A percentile compares a stretch with the other conserved stretches of the same genome.
phyloP scores from a whole-genome alignment of 1,140 invertebrate genomes.

The Stratiolaelaps scimitus region DNA sequence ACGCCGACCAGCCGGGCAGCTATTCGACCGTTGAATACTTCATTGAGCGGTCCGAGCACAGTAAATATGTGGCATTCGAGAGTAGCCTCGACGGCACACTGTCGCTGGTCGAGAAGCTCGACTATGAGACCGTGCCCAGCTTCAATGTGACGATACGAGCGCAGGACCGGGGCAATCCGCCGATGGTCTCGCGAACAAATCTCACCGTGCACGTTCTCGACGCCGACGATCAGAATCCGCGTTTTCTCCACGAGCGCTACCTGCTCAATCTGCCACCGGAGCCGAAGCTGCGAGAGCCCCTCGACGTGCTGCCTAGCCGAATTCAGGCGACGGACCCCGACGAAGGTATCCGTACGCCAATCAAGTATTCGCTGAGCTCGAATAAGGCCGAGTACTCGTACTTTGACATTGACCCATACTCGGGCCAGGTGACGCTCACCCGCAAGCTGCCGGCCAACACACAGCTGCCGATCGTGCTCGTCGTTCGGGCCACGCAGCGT shows the following conservation, averaged over 20 bases:
- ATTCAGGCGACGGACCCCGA: slow-evolving; percentile 67
- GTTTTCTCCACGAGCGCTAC: slow-evolving; percentile 62
- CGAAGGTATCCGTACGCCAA: slow-evolving; percentile 58
- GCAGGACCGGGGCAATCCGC: slow-evolving; percentile 64
- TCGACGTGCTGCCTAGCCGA: slow-evolving; percentile 49
- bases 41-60: slow-evolving; percentile 52
- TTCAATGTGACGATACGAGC: slow-evolving; percentile 65
- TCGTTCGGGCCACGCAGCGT: slow-evolving; percentile 66
- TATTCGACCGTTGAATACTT: slow-evolving; percentile 76
- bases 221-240: slow-evolving; percentile 81
- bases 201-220: slow-evolving; percentile 67
- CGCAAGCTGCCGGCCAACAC: slow-evolving; percentile 47
- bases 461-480: slow-evolving; percentile 55
- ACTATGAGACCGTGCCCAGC: slow-evolving; percentile 65
- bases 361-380: slow-evolving; percentile 53
- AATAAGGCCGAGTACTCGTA: slow-evolving; percentile 44
- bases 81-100: slow-evolving; percentile 73
- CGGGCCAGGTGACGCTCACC: slow-evolving; percentile 50
- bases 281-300: slow-evolving; percentile 49
- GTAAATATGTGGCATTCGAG: slow-evolving; percentile 63
- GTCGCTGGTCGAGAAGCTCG: slow-evolving; percentile 61
- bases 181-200: slow-evolving; percentile 56
- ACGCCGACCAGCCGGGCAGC: slow-evolving; percentile 73
- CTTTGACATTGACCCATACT: slow-evolving; percentile 50
- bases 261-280: slow-evolving; percentile 53